Percentiles rank a stretch among this genome's conserved stretches.
These are phyloP conservation scores for Oxyura jamaicensis DNA, from an alignment of 2,113 vertebrate genomes.

Conservation along the genomic window DNA sequence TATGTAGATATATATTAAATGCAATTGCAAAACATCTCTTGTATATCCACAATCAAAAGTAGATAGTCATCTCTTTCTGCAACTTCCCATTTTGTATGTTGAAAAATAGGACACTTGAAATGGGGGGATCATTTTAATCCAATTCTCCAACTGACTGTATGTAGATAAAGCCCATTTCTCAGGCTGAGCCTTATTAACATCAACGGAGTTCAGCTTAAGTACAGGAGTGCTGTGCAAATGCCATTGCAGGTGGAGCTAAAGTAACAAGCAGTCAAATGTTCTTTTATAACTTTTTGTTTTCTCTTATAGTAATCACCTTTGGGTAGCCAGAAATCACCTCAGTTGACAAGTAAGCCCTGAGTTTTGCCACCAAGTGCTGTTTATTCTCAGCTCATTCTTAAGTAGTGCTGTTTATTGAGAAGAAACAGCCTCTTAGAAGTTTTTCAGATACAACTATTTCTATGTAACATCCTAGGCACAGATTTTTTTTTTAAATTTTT, in stretches of 20 bases:
- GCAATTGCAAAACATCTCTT: background rate
- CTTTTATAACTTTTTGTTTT: background rate
- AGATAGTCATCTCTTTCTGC: background rate
- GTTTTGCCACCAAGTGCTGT: background rate
- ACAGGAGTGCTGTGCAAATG: background rate
- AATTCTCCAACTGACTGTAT: background rate
- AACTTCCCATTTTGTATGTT: background rate
- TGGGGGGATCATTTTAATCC: constrained; percentile 1
- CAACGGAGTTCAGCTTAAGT: background rate
- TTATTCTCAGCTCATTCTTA: background rate
- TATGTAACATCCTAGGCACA: background rate
- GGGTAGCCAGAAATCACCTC: background rate
- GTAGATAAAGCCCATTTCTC: constrained; percentile 35
- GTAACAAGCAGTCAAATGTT: background rate
- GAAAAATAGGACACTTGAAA: constrained; percentile 20
- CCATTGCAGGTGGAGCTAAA: background rate
- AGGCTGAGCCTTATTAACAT: background rate
- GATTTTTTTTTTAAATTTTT: background rate
- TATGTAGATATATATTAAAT: no score
- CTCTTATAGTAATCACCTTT: background rate
- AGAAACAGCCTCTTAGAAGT: background rate
- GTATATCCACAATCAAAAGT: background rate
- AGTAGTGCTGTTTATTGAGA: background rate
- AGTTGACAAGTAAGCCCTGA: background rate
- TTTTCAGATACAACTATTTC: background rate